A percentile compares a stretch with the other conserved stretches of the same genome.
These are phyloP conservation scores for Myiozetetes cayanensis DNA, from an alignment of 2,113 vertebrate genomes.

Conservation along the genomic window DNA sequence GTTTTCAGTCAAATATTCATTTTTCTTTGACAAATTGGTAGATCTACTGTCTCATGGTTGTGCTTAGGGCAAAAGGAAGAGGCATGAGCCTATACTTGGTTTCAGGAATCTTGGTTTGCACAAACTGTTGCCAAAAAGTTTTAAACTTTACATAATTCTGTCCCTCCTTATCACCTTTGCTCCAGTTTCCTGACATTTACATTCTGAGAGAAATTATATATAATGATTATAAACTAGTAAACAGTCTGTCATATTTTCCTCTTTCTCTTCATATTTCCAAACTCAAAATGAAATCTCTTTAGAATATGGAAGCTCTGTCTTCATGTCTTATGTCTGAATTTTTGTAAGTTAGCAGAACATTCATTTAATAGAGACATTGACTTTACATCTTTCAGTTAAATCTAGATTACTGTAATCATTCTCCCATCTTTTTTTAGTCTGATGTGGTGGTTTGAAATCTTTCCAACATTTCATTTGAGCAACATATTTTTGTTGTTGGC, in stretches of 20 bases:
- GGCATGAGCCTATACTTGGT: rapidly evolving
- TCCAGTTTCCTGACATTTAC: neutral
- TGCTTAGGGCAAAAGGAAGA: neutral
- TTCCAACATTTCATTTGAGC: neutral
- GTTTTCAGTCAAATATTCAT: neutral
- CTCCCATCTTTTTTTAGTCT: neutral
- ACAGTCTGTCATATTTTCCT: neutral
- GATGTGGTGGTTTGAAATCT: neutral
- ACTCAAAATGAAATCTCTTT: neutral
- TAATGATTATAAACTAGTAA: neutral
- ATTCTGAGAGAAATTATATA: neutral
- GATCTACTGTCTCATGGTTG: neutral
- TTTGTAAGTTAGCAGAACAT: neutral
- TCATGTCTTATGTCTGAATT: slow-evolving; percentile 24
- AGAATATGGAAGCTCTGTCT: slow-evolving; percentile 13
- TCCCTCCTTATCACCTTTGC: neutral
- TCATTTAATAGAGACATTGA: neutral
- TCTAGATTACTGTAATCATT: neutral
- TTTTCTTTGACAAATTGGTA: neutral
- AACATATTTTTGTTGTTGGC: neutral
- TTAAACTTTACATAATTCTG: neutral
- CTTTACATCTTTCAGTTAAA: neutral
- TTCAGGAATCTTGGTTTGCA: neutral
- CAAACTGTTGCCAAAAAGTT: neutral
- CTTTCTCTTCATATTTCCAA: slow-evolving; percentile 16